Evolutionary conservation across 2,888 invertebrate genomes (phyloP).

Genomic region (Lymantria monacha): DNA sequence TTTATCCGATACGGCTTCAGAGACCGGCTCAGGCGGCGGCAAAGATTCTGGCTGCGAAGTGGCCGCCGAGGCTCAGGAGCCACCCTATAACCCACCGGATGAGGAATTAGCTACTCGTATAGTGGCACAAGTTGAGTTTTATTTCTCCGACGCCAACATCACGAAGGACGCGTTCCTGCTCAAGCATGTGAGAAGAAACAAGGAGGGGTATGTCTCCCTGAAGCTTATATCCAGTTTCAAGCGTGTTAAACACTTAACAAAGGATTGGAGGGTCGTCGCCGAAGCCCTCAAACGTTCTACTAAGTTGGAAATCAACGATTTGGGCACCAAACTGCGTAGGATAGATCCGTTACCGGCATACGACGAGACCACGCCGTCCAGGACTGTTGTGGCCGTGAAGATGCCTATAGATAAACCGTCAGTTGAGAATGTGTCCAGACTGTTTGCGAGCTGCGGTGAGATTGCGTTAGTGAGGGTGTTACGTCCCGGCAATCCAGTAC

Average conservation of each 20-base stretch:
- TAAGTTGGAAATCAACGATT: slow-evolving; percentile 93
- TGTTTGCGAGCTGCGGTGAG: slow-evolving; percentile 94
- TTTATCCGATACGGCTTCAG: slow-evolving; percentile 85
- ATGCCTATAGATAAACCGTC: slow-evolving; percentile 92
- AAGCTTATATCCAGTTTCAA: slow-evolving; percentile 98
- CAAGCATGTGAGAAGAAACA: slow-evolving; percentile 96
- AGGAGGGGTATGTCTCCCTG: slow-evolving; percentile 96
- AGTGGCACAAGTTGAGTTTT: slow-evolving; percentile 95
- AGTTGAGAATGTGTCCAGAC: slow-evolving; percentile 94
- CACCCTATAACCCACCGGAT: slow-evolving; percentile 86
- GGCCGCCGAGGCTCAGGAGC: slow-evolving; percentile 79
- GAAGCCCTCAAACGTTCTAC: slow-evolving; percentile 90
- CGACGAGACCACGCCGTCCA: slow-evolving; percentile 95
- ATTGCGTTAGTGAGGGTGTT: slow-evolving; percentile 94
- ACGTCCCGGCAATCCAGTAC: slow-evolving; percentile 93
- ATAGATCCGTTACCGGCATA: slow-evolving; percentile 92
- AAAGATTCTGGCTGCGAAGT: slow-evolving; percentile 88
- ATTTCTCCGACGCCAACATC: slow-evolving; percentile 97
- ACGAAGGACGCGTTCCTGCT: slow-evolving; percentile 97
- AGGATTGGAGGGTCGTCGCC: slow-evolving; percentile 96
- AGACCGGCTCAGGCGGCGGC: slow-evolving; percentile 83
- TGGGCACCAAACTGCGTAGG: slow-evolving; percentile 94
- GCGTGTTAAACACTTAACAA: slow-evolving; percentile 95
- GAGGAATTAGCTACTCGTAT: slow-evolving; percentile 91
- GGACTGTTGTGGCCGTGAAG: slow-evolving; percentile 93